Conservation (phyloP, 2,888 invertebrate species). For the Tipula lateralis region DNA sequence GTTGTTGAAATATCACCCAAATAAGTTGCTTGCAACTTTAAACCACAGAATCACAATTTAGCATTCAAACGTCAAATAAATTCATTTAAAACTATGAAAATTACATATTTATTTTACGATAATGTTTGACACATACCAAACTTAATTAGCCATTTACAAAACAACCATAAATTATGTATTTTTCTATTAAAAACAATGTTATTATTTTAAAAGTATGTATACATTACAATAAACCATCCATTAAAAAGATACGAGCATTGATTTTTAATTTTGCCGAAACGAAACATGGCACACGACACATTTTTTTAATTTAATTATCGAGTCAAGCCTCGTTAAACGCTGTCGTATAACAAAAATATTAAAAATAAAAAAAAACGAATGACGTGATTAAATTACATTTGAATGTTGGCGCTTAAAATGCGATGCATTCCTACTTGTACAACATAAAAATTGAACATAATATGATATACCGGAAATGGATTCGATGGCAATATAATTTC, state of each 20-base stretch:
- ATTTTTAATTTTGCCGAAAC: not conserved
- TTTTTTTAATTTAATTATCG: not conserved
- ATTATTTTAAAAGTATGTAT: not conserved
- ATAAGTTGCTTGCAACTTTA: too few species aligned
- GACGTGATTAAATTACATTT: not conserved
- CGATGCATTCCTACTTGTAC: not conserved
- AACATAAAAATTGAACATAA: not conserved
- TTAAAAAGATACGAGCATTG: not conserved
- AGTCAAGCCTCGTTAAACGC: not conserved
- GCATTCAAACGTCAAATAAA: not conserved
- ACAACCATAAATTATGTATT: not conserved
- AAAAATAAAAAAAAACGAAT: too few species aligned
- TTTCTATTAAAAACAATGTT: not conserved
- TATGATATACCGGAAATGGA: not conserved
- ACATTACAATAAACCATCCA: not conserved
- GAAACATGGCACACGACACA: not conserved
- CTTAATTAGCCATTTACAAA: not conserved
- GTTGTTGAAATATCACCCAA: too few species aligned
- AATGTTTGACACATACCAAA: not conserved
- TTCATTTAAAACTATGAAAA: not conserved
- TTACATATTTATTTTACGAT: not conserved
- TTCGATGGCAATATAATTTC: not conserved
- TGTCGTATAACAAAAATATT: not conserved
- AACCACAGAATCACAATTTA: not conserved
- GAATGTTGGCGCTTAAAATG: not conserved